These are phyloP conservation scores for Reticulitermes speratus DNA, from an alignment of 1,140 invertebrate species.

Conservation along the genomic window DNA sequence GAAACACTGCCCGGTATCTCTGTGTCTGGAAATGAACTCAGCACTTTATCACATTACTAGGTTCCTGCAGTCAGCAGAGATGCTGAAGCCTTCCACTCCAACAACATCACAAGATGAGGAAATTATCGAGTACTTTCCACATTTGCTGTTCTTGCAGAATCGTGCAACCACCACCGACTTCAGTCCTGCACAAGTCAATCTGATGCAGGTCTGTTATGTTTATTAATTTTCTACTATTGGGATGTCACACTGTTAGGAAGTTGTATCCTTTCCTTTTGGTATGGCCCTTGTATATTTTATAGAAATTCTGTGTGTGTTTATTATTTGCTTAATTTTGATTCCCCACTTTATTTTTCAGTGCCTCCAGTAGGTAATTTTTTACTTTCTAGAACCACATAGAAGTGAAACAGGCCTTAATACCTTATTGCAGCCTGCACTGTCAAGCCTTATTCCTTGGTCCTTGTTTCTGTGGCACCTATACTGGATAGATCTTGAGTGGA, in stretches of 20 bases:
- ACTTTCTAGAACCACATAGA: too few species aligned
- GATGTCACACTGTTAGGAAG: constrained; percentile 6
- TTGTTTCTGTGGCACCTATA: too few species aligned
- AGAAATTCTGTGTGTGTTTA: too few species aligned
- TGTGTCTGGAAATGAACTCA: too few species aligned
- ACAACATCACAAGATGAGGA: constrained; percentile 63
- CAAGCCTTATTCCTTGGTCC: not conserved
- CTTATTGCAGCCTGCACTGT: not conserved
- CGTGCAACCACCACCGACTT: constrained; percentile 70
- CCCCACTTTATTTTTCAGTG: too few species aligned
- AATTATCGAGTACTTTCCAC: constrained; percentile 69
- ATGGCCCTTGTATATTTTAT: too few species aligned
- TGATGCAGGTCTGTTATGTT: constrained; percentile 60
- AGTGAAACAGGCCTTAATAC: too few species aligned
- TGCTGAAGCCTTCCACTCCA: constrained; percentile 76
- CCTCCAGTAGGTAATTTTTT: too few species aligned
- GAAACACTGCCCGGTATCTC: too few species aligned
- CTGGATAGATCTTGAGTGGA: too few species aligned
- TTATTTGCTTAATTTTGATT: too few species aligned
- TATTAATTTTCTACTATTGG: not conserved
- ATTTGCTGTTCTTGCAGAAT: constrained; percentile 76
- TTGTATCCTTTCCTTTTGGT: too few species aligned
- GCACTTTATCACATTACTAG: constrained; percentile 46
- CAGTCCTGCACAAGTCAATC: constrained; percentile 59
- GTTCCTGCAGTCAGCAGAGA: constrained; percentile 80